Percentiles rank a stretch among this genome's conserved stretches.
Evolutionary conservation across 2,113 vertebrate species (phyloP).

Genomic region (Heptranchias perlo): DNA sequence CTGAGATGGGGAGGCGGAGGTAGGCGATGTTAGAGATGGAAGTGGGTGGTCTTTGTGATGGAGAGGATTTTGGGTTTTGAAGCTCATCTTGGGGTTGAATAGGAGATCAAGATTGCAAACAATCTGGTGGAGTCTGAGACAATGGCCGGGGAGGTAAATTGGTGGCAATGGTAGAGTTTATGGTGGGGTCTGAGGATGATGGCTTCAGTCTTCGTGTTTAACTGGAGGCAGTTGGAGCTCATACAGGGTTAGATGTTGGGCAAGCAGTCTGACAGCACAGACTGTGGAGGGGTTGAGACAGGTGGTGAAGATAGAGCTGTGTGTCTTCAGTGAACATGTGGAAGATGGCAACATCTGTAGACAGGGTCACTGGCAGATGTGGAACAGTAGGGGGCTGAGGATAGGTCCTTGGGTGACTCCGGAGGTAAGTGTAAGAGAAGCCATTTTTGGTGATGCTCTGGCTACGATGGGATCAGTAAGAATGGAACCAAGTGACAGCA

Average conservation of each 20-base stretch:
- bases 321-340: too few relatives aligned
- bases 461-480: neutral
- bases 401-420: neutral
- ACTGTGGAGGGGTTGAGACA: neutral
- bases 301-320: neutral
- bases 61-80: too few relatives aligned
- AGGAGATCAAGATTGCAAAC: neutral
- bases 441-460: neutral
- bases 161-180: neutral
- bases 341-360: too few relatives aligned
- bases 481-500: neutral
- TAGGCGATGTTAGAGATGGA: neutral
- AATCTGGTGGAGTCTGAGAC: neutral
- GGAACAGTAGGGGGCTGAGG: neutral
- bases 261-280: neutral
- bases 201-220: neutral
- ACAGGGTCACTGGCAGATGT: too few relatives aligned
- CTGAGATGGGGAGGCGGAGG: neutral
- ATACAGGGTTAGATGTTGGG: neutral
- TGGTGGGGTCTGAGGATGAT: neutral
- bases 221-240: neutral
- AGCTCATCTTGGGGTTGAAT: neutral
- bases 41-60: neutral
- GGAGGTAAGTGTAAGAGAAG: neutral
- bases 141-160: neutral